Conservation (phyloP, 2,113 vertebrate genomes). For the Arothron firmamentum region DNA sequence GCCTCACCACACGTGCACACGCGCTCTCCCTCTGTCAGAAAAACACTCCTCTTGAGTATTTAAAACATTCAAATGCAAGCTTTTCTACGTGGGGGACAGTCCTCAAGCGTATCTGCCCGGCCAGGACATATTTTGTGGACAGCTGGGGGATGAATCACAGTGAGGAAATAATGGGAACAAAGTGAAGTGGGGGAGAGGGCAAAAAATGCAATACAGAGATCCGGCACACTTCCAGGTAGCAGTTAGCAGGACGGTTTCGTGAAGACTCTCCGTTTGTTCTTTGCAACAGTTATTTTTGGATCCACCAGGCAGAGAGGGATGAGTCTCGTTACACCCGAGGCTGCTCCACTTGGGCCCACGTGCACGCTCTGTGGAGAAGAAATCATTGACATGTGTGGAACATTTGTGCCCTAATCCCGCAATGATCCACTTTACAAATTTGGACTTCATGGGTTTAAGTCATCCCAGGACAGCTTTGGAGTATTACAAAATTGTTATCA, state of each 20-base stretch:
- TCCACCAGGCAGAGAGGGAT: constrained; percentile 25
- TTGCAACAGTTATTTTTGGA: constrained; percentile 32
- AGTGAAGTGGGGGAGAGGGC: constrained; percentile 8
- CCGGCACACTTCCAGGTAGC: constrained; percentile 2
- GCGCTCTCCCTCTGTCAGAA: constrained; percentile 12
- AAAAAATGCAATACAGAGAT: constrained; percentile 9
- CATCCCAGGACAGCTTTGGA: constrained; percentile 19
- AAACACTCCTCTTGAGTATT: constrained; percentile 44
- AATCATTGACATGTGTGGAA: constrained; percentile 49
- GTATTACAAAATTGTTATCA: constrained; percentile 1
- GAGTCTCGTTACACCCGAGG: constrained; percentile 32
- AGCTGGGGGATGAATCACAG: constrained; percentile 65
- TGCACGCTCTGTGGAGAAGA: not conserved
- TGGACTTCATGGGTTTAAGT: constrained; percentile 27
- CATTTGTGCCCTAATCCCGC: constrained; percentile 47
- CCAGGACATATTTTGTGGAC: constrained; percentile 51
- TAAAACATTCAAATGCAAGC: constrained; percentile 58
- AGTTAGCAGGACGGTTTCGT: constrained; percentile 8
- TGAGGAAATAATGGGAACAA: constrained; percentile 6
- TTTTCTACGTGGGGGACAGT: constrained; percentile 49
- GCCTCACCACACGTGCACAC: constrained; percentile 31
- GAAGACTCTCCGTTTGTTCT: constrained; percentile 19
- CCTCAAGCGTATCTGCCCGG: constrained; percentile 38
- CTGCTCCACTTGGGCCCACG: constrained; percentile 19
- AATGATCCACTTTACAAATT: constrained; percentile 51